These are phyloP conservation scores for Stratiomys singularior DNA, from an alignment of 2,888 invertebrate genomes.

Conservation along the genomic window DNA sequence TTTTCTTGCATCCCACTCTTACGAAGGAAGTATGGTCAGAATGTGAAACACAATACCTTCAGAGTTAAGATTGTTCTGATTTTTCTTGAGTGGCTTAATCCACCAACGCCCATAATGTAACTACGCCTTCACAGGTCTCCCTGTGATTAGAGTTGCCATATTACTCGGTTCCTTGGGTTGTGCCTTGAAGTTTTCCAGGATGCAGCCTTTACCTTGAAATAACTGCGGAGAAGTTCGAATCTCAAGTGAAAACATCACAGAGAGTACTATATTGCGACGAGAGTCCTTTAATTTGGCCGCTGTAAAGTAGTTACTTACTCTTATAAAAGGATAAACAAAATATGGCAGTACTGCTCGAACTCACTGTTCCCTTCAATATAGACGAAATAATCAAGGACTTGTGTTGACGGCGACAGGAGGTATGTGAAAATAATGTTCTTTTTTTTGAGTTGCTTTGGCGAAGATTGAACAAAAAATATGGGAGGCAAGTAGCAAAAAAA, in stretches of 20 bases:
- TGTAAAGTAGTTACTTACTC: too few relatives aligned
- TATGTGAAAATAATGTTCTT: conserved; percentile 29
- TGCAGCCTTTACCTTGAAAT: too few relatives aligned
- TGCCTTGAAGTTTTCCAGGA: too few relatives aligned
- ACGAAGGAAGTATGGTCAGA: conserved; percentile 11
- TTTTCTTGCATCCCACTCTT: neutral
- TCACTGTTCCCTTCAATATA: conserved; percentile 46
- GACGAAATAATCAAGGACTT: conserved; percentile 50
- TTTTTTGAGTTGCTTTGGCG: neutral
- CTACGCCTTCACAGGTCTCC: neutral
- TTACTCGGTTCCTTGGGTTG: too few relatives aligned
- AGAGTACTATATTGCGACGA: too few relatives aligned
- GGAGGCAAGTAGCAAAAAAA: neutral
- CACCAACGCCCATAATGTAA: neutral
- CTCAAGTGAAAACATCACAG: too few relatives aligned
- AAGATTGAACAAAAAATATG: conserved; percentile 34
- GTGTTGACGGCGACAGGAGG: conserved; percentile 20
- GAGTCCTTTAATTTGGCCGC: too few relatives aligned
- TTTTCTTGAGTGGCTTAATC: conserved; percentile 41
- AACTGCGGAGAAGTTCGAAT: too few relatives aligned
- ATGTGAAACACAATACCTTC: conserved; percentile 46
- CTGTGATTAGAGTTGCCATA: neutral
- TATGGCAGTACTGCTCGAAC: neutral
- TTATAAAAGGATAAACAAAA: neutral
- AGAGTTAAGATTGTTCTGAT: conserved; percentile 43